A percentile compares a stretch with the other conserved stretches of the same genome.
These are phyloP conservation scores for Amphiprion ocellaris DNA, from an alignment of 2,113 vertebrate genomes.

Conservation along the genomic window DNA sequence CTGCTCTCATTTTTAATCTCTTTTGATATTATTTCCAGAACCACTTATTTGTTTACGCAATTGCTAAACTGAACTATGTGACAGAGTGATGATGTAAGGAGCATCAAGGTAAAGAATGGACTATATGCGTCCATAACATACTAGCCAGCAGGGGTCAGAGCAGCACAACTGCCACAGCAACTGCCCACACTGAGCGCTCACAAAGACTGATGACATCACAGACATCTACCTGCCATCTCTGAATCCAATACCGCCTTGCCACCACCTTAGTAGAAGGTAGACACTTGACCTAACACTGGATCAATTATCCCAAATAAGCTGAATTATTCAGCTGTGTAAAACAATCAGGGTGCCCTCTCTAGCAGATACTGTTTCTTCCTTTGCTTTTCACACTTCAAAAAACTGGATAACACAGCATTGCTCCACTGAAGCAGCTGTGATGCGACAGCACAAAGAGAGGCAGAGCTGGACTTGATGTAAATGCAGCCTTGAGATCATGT, in stretches of 20 bases:
- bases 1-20: neutral
- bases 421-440: constrained; percentile 8
- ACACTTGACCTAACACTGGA: constrained; percentile 71
- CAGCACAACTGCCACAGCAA: constrained; percentile 18
- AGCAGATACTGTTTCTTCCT: constrained; percentile 55
- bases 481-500: constrained; percentile 24
- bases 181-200: constrained; percentile 33
- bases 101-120: neutral
- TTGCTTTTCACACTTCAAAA: constrained; percentile 49
- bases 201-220: constrained; percentile 49
- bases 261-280: constrained; percentile 48
- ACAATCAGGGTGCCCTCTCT: constrained; percentile 52
- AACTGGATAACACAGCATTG: neutral
- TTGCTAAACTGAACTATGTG: neutral
- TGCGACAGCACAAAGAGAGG: constrained; percentile 4
- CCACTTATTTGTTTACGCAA: neutral
- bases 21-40: neutral
- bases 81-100: neutral
- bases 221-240: constrained; percentile 54
- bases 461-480: constrained; percentile 39
- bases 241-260: constrained; percentile 47
- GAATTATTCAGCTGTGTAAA: constrained; percentile 79
- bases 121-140: neutral
- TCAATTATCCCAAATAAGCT: constrained; percentile 73
- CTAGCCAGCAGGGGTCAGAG: constrained; percentile 69